A percentile compares a stretch with the other conserved stretches of the same genome.
phyloP scores from a whole-genome alignment of 2,888 invertebrate species.

The Thereva nobilitata region DNA sequence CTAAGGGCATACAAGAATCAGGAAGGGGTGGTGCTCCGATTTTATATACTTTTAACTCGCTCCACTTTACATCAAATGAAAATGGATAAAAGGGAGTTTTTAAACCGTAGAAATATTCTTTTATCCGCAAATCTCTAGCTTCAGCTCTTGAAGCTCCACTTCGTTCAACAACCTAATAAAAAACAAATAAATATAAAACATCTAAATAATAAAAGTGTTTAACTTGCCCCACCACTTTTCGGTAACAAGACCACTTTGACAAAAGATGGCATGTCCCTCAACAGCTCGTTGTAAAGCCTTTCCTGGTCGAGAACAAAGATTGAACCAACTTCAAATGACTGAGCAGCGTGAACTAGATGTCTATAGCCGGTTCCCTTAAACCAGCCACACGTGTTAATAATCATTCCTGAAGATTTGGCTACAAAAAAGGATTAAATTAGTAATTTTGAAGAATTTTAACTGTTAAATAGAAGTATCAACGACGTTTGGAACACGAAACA shows the following conservation, averaged over 20 bases:
- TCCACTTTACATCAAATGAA: slow-evolving; percentile 90
- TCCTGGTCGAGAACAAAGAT: slow-evolving; percentile 96
- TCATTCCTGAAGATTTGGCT: slow-evolving; percentile 85
- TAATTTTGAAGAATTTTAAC: not conserved
- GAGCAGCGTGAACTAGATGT: slow-evolving; percentile 82
- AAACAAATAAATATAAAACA: slow-evolving; percentile 35
- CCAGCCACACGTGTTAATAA: slow-evolving; percentile 99
- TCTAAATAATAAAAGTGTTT: slow-evolving; percentile 12
- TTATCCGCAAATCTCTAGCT: slow-evolving; percentile 75
- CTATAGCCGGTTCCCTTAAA: slow-evolving; percentile 90
- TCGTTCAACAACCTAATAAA: slow-evolving; percentile 79
- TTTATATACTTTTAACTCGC: slow-evolving; percentile 88
- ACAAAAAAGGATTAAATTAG: slow-evolving; percentile 37
- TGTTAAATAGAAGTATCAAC: too few species aligned
- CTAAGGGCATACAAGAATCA: slow-evolving; percentile 94
- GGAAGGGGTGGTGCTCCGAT: slow-evolving; percentile 92
- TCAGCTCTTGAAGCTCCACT: slow-evolving; percentile 73
- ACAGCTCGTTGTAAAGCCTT: slow-evolving; percentile 89
- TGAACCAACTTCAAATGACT: slow-evolving; percentile 94
- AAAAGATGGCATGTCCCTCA: slow-evolving; percentile 89
- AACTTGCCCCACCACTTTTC: slow-evolving; percentile 92
- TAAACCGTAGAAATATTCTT: slow-evolving; percentile 95
- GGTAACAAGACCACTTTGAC: slow-evolving; percentile 91
- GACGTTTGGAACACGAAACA: too few species aligned
- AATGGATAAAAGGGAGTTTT: slow-evolving; percentile 85